Evolutionary conservation across 2,888 invertebrate species (phyloP).

Genomic region (Phortica magna): DNA sequence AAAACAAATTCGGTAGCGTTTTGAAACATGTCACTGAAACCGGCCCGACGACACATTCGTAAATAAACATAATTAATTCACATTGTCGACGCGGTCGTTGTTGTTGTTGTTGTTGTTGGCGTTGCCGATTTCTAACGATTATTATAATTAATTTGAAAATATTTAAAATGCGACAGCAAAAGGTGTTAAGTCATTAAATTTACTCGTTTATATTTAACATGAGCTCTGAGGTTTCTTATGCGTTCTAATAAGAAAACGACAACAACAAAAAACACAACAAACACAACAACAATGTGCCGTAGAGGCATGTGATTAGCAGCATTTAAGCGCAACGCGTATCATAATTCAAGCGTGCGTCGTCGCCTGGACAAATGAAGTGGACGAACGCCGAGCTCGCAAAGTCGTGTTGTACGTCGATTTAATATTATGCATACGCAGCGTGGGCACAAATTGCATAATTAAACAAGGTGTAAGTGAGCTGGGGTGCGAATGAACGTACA

Average conservation of each 20-base stretch:
- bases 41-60: background rate
- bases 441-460: constrained; percentile 33
- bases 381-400: background rate
- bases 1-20: too few species aligned
- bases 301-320: background rate
- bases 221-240: background rate
- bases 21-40: background rate
- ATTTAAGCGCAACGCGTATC: background rate
- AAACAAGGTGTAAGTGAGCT: background rate
- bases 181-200: constrained; percentile 39
- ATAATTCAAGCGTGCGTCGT: background rate
- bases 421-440: constrained; percentile 21
- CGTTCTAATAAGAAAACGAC: constrained; percentile 29
- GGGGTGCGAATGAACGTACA: constrained; percentile 32
- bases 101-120: background rate
- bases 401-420: background rate
- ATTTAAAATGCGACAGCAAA: constrained; percentile 44
- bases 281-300: constrained; percentile 17
- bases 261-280: constrained; percentile 38
- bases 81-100: background rate
- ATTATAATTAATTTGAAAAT: constrained; percentile 19
- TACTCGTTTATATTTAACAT: background rate
- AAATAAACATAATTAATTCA: background rate
- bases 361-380: background rate
- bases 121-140: background rate